These are phyloP conservation scores for Apocrypta bakeri DNA, from an alignment of 1,140 invertebrate genomes.

Conservation along the genomic window DNA sequence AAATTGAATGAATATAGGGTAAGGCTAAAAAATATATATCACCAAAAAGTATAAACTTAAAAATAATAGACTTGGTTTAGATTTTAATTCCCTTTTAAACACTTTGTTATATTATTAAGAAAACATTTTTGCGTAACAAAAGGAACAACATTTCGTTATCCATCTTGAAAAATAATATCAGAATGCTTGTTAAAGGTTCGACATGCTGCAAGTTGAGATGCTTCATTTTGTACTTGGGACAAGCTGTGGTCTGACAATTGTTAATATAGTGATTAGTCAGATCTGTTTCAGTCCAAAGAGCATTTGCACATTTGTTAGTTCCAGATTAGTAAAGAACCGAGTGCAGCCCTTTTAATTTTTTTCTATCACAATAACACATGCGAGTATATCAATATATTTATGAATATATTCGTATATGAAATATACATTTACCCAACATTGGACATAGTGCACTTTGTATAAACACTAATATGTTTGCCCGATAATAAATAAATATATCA, in stretches of 20 bases:
- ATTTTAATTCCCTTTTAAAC: neutral
- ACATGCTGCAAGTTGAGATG: conserved; percentile 68
- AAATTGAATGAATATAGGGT: neutral
- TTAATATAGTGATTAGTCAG: conserved; percentile 63
- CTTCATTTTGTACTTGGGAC: conserved; percentile 66
- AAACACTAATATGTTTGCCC: too few relatives aligned
- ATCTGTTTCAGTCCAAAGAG: conserved; percentile 64
- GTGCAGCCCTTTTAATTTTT: too few relatives aligned
- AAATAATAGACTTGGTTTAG: conserved; percentile 18
- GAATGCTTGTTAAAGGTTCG: neutral
- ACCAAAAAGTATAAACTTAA: conserved; percentile 25
- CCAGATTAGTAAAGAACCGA: conserved; percentile 58
- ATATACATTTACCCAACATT: too few relatives aligned
- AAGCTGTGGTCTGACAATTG: conserved; percentile 60
- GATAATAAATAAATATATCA: too few relatives aligned
- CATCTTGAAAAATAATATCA: too few relatives aligned
- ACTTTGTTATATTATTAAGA: neutral
- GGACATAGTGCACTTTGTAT: too few relatives aligned
- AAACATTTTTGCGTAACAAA: too few relatives aligned
- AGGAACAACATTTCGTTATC: too few relatives aligned
- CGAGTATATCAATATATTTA: too few relatives aligned
- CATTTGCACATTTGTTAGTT: conserved; percentile 51
- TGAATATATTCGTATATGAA: too few relatives aligned
- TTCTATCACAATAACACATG: too few relatives aligned
- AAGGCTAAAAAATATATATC: conserved; percentile 2